Base-by-base conservation (phyloP, 2,113 vertebrate species). In the Brienomyrus brachyistius region DNA sequence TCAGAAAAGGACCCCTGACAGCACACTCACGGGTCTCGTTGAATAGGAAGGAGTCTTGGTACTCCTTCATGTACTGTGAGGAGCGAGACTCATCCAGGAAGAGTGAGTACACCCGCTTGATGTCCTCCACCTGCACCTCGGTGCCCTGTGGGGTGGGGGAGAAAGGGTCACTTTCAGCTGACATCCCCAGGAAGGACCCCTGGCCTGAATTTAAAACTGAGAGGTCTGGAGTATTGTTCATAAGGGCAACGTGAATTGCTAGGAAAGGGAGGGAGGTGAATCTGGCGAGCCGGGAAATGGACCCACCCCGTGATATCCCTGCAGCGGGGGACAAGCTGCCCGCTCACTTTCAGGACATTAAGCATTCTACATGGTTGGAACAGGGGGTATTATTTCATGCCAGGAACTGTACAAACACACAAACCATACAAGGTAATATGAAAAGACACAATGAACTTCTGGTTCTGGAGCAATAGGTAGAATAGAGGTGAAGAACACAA, bases 21-120 rank as follows among this genome's bases (percentile, higher is more conserved):
- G 85, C 8, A 15, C 86, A 96, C 98, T 97, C 91, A 98, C 98
- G 96, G 91, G 97, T 95, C 94, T 98, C 98, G 0, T 98, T 98
- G 91, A 98, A 98, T 92, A 98, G 96, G 94, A 97, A 98, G 91
- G 97, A 97, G 1, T 98, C 97, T 93, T 98, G 98, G 91, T 98
- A 98, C 70, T 98, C 97, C 92, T 98, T 98, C 98, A 98, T 98
- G 94, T 98, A 98, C 94, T 98, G 97, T 0, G 97, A 97, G 47
- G 97, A 98, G 4, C 97, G 94, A 0, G 97, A 96, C 91, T 98
- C 97, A 0, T 98, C 98, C 95, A 98, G 94, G 91, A 98, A 98
- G 88, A 98, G 96, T 0, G 97, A 98, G 93, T 98, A 98, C 7
- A 98, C 98, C 0, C 97, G 92, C 90, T 98, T 98, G 50, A 98